A percentile compares a stretch with the other conserved stretches of the same genome.
Conservation (phyloP, 1,140 invertebrate species). For the Zaprionus africanus region DNA sequence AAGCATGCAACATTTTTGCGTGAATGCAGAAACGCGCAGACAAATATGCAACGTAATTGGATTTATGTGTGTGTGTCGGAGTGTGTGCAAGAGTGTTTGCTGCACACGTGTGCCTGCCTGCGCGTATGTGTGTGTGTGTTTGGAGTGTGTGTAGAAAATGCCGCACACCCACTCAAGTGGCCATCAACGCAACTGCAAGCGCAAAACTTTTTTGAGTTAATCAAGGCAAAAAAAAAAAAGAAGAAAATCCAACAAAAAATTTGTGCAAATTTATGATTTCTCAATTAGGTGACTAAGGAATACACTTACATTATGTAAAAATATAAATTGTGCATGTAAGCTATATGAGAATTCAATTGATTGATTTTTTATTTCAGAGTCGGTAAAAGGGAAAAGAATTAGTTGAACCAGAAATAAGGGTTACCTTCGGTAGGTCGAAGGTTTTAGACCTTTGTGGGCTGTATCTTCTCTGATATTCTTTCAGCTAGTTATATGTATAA, state of each 20-base stretch:
- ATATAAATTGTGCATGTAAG: too few relatives aligned
- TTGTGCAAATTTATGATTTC: neutral
- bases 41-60: slow-evolving; percentile 50
- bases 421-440: too few relatives aligned
- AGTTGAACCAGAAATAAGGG: too few relatives aligned
- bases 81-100: neutral
- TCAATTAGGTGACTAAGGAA: neutral
- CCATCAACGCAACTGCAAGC: slow-evolving; percentile 34
- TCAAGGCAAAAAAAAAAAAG: slow-evolving; percentile 33
- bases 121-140: slow-evolving; percentile 1
- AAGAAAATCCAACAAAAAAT: slow-evolving; percentile 9
- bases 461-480: too few relatives aligned
- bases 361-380: too few relatives aligned
- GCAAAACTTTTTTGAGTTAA: slow-evolving; percentile 36
- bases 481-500: too few relatives aligned
- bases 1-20: slow-evolving; percentile 45
- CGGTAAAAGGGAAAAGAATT: too few relatives aligned
- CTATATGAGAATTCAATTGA: too few relatives aligned
- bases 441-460: too few relatives aligned
- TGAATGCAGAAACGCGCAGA: slow-evolving; percentile 39
- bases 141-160: slow-evolving; percentile 14
- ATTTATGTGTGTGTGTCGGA: slow-evolving; percentile 28
- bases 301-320: neutral
- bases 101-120: neutral
- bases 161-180: slow-evolving; percentile 33